Evolutionary conservation across 2,113 vertebrate species (phyloP), one percentile per base, ranked within the genome.

Genomic region (Mormyrus iriodes): DNA sequence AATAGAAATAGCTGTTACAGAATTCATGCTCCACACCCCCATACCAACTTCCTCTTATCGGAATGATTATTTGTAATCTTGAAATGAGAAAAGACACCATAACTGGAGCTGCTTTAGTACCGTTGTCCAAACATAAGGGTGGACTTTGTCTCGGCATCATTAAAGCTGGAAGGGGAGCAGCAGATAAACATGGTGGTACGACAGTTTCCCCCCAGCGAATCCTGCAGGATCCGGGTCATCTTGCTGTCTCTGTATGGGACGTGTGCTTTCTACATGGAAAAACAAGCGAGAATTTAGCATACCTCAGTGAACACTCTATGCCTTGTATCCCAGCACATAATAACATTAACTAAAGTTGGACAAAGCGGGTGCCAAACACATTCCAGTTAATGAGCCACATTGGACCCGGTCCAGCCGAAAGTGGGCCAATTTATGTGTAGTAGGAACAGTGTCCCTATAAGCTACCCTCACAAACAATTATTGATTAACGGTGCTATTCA

Each of bases 161-260:
- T 98, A 92, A 95, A 98, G 93, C 96, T 97, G 92, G 97, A 98
- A 0, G 97, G 97, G 0, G 97, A 98, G 93, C 97, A 98, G 95
- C 97, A 98, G 93, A 98, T 98, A 92, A 98, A 97, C 96, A 98
- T 98, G 35, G 97, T 97, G 21, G 97, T 98, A 85, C 97, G 95
- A 88, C 97, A 98, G 94, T 98, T 98, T 3, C 97, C 97, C 1
- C 97, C 97, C 1, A 98, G 94, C 0, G 97, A 98, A 93, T 98
- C 97, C 94, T 98, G 97, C 90, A 98, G 96, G 92, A 98, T 98
- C 90, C 97, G 95, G 0, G 97, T 98, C 97, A 98, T 98, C 91
- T 98, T 98, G 94, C 97, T 98, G 94, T 98, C 97, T 35, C 97
- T 96, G 90, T 98, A 98, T 0, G 97, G 97, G 58, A 98, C 97